Evolutionary conservation across 2,113 vertebrate genomes (phyloP).

Genomic region (Mesembrinibis cayennensis): DNA sequence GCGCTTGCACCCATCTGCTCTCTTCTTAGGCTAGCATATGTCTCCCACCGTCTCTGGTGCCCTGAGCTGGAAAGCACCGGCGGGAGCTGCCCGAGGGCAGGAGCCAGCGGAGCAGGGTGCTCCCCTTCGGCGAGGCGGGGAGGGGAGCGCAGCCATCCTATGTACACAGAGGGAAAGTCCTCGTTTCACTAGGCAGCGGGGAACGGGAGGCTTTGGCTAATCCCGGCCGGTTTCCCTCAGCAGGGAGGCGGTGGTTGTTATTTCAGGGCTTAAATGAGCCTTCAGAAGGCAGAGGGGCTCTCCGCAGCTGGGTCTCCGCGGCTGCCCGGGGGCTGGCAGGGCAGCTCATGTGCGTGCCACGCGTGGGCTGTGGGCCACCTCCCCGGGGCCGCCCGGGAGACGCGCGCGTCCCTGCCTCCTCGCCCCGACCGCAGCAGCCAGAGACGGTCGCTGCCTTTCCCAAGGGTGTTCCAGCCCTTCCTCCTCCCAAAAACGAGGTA

Average conservation of each 20-base stretch:
- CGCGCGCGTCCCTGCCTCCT: background rate
- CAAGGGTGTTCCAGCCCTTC: conserved; percentile 41
- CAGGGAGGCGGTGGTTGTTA: conserved; percentile 32
- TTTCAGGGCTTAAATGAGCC: conserved; percentile 13
- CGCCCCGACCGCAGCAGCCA: background rate
- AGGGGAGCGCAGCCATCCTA: background rate
- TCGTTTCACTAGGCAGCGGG: background rate
- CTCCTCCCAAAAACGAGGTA: background rate
- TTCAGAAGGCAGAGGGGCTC: background rate
- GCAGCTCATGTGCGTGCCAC: background rate
- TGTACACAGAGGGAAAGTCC: background rate
- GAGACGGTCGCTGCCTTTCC: background rate
- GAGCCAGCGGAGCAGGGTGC: rapidly evolving
- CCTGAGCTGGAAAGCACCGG: background rate
- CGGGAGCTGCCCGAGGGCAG: background rate
- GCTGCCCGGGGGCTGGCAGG: background rate
- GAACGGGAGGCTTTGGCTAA: background rate
- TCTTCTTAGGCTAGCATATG: background rate
- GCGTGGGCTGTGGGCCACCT: background rate
- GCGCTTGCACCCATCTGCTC: conserved; percentile 28
- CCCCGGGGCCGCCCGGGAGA: background rate
- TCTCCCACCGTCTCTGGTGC: background rate
- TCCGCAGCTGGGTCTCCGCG: background rate
- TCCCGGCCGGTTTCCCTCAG: background rate
- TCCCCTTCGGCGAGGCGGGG: background rate